These are phyloP conservation scores for Ennomos erosarius DNA, from an alignment of 2,888 invertebrate species.

Conservation along the genomic window DNA sequence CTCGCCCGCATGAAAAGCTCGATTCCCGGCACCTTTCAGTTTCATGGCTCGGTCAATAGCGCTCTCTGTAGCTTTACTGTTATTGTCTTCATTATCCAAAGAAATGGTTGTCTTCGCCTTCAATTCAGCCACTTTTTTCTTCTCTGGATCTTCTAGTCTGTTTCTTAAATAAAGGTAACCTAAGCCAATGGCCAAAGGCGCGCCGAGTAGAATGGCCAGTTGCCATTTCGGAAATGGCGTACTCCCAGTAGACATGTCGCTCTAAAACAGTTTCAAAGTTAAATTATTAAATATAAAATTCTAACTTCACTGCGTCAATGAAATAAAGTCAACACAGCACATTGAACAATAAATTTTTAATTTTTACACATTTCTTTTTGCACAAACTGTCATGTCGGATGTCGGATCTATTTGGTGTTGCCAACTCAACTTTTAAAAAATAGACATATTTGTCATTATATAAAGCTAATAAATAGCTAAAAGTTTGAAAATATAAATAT, in stretches of 20 bases:
- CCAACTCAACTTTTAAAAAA: too few species aligned
- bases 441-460: too few species aligned
- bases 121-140: conserved; percentile 79
- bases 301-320: conserved; percentile 61
- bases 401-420: too few species aligned
- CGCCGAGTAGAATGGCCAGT: conserved; percentile 92
- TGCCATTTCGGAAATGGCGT: conserved; percentile 93
- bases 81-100: conserved; percentile 84
- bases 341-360: conserved; percentile 63
- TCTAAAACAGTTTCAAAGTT: conserved; percentile 49
- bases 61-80: conserved; percentile 76
- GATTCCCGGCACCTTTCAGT: conserved; percentile 95
- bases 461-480: too few species aligned
- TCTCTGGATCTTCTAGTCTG: conserved; percentile 82
- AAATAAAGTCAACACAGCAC: conserved; percentile 57
- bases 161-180: conserved; percentile 91
- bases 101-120: conserved; percentile 86
- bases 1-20: conserved; percentile 92
- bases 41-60: conserved; percentile 90
- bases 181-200: conserved; percentile 92
- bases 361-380: conserved; percentile 64
- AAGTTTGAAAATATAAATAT: too few species aligned
- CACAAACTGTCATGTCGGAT: conserved; percentile 51
- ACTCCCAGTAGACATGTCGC: conserved; percentile 80
- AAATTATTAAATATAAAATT: conserved; percentile 63